Percentiles rank a stretch among this genome's conserved stretches.
Evolutionary conservation across 2,113 vertebrate genomes (phyloP).

Genomic region (Ranitomeya imitator): DNA sequence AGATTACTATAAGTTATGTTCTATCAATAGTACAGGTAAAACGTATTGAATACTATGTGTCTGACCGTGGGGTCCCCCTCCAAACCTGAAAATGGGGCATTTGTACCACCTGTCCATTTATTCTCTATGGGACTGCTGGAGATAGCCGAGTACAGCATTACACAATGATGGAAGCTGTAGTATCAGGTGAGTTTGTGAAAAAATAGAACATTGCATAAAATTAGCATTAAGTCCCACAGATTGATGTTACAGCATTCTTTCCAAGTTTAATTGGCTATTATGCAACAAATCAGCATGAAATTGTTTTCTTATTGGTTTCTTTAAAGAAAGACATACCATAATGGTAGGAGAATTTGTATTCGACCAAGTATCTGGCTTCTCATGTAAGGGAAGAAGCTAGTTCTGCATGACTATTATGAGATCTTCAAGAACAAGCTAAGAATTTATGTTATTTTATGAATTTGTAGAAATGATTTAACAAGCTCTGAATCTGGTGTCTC

Average conservation of each 20-base stretch:
- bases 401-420: constrained; percentile 25
- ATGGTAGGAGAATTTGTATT: constrained; percentile 7
- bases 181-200: background rate
- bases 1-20: background rate
- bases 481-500: background rate
- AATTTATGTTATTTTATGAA: constrained; percentile 37
- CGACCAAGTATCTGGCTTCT: constrained; percentile 36
- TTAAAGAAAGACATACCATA: constrained; percentile 30
- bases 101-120: no score
- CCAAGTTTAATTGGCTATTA: constrained; percentile 26
- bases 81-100: no score
- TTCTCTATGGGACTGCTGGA: no score
- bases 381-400: constrained; percentile 13
- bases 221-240: background rate
- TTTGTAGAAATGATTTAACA: constrained; percentile 38
- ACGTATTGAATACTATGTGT: no score
- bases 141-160: background rate
- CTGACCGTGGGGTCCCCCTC: no score
- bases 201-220: background rate
- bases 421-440: constrained; percentile 42
- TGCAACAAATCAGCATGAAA: background rate
- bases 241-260: background rate
- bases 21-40: no score
- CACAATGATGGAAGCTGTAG: background rate
- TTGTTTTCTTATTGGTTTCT: constrained; percentile 12